Evolutionary conservation across 2,113 vertebrate species (phyloP).

Genomic region (Ivindomyrus marchei): DNA sequence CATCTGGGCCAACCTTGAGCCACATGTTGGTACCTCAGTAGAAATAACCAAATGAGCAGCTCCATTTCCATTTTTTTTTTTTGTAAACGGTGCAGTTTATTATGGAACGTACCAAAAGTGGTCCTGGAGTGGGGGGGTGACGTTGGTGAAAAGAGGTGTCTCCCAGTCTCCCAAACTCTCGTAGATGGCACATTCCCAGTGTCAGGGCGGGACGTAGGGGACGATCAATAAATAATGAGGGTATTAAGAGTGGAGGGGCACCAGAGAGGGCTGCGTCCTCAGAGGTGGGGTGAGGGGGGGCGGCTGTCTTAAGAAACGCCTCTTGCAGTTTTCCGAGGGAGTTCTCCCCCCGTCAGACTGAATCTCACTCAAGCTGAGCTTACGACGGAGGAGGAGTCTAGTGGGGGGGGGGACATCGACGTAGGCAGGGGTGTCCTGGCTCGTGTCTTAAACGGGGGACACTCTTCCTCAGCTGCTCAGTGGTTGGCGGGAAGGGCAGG

Average conservation of each 20-base stretch:
- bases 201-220: slow-evolving; percentile 24
- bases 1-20: background rate
- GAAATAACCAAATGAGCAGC: background rate
- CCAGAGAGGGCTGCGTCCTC: slow-evolving; percentile 34
- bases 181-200: background rate
- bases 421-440: slow-evolving; percentile 39
- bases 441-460: slow-evolving; percentile 47
- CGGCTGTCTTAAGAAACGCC: slow-evolving; percentile 33
- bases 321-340: slow-evolving; percentile 47
- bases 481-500: slow-evolving; percentile 28
- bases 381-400: slow-evolving; percentile 16
- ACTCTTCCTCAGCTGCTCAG: slow-evolving; percentile 34
- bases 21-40: background rate
- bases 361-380: slow-evolving; percentile 47
- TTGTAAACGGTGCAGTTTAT: background rate
- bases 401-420: background rate
- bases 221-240: slow-evolving; percentile 53
- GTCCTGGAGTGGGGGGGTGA: background rate
- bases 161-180: background rate
- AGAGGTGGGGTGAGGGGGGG: background rate
- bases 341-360: slow-evolving; percentile 51
- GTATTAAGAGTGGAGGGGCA: slow-evolving; percentile 41
- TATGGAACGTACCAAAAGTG: background rate
- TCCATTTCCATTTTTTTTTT: background rate
- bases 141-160: background rate